phyloP scores from a whole-genome alignment of 2,888 invertebrate genomes.

The Microdon myrmicae region DNA sequence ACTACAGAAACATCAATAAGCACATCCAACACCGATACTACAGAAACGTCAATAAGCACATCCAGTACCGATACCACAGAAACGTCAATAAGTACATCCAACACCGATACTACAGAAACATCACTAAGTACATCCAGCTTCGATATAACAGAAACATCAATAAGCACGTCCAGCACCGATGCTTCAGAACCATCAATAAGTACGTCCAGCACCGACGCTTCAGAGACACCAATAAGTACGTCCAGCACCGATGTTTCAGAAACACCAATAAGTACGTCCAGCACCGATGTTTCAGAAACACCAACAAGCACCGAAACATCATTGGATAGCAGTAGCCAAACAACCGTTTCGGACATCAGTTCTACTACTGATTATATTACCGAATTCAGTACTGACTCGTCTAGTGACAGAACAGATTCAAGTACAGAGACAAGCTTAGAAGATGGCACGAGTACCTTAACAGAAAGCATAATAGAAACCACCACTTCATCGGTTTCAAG shows the following conservation, averaged over 20 bases:
- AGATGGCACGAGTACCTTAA: constrained; percentile 14
- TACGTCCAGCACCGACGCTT: constrained; percentile 28
- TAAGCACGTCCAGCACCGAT: constrained; percentile 19
- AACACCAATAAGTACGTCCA: constrained; percentile 7
- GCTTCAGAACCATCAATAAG: constrained; percentile 45
- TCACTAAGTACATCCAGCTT: constrained; percentile 22
- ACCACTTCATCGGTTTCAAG: constrained; percentile 9
- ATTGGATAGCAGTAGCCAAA: not conserved
- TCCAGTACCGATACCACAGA: constrained; percentile 19
- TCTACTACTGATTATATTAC: too few relatives aligned
- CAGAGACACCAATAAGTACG: constrained; percentile 40
- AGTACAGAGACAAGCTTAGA: constrained; percentile 11
- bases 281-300: constrained; percentile 7
- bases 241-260: constrained; percentile 27
- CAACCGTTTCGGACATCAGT: not conserved
- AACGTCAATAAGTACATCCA: constrained; percentile 24
- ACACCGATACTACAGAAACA: constrained; percentile 20
- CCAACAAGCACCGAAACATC: constrained; percentile 14
- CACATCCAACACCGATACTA: not conserved
- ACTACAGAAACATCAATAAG: not conserved
- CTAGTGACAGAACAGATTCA: constrained; percentile 52
- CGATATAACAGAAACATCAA: constrained; percentile 30
- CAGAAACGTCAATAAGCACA: constrained; percentile 24
- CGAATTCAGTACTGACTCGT: constrained; percentile 27
- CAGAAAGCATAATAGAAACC: not conserved